Evolutionary conservation across 2,888 invertebrate genomes (phyloP), one percentile per base, ranked within the genome.

Genomic region (Belgica antarctica): DNA sequence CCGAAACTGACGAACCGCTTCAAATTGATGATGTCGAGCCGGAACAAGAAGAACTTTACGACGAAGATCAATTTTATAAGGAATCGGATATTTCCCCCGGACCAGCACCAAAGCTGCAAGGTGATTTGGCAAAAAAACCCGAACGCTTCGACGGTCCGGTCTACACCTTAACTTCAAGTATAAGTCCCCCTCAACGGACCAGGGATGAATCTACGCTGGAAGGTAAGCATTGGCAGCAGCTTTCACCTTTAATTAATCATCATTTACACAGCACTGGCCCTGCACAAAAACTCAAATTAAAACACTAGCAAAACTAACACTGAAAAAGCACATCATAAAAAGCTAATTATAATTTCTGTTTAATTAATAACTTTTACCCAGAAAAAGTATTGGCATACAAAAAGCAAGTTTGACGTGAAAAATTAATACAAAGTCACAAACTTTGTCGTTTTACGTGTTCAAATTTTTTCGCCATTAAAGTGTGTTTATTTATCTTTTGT

Each of bases 1-100:
- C 88, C 62, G 90, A 91, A 78, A 84, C 87, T 73, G 93, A 92
- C 78, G 92, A 92, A 78, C 84, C 85, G 72, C 83, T 84, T 74
- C 84, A 81, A 73, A 78, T 78, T 28, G 68, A 68, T 57, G 81
- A 81, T 71, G 75, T 79, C 24, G 83, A 83, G 71, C 78, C 82
- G 72, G 82, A 82, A 68, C 81, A 82, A 71, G 83, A 83, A 72
- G 82, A 83, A 71, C 81, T 83, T 22, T 81, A 82, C 65, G 83
- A 83, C 72, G 83, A 83, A 75, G 83, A 83, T 75, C 80, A 81
- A 72, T 83, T 82, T 75, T 83, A 84, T 72, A 79, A 83, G 71
- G 85, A 85, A 75, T 82, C 83, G 0, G 83, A 83, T 57, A 83
- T 83, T 1, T 82, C 84, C 72, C 84, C 84, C 1, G 70, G 70